These are phyloP conservation scores for Drosophila villosipedis DNA, from an alignment of 2,888 invertebrate genomes.

Conservation along the genomic window DNA sequence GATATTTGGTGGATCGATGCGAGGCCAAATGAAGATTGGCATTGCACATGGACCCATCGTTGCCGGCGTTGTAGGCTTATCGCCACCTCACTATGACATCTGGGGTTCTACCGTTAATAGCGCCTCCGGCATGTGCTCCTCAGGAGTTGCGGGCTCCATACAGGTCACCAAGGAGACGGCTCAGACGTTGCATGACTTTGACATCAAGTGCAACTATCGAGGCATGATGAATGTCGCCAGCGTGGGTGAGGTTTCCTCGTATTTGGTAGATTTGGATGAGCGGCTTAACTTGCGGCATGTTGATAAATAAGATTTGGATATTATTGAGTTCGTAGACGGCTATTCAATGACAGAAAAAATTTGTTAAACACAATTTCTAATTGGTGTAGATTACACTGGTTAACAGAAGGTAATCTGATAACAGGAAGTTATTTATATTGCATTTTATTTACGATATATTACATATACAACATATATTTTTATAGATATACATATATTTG, in stretches of 20 bases:
- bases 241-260: conserved; percentile 88
- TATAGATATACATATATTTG: conserved; percentile 45
- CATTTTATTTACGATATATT: conserved; percentile 32
- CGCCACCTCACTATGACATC: conserved; percentile 97
- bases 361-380: not conserved
- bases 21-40: conserved; percentile 85
- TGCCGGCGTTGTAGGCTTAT: conserved; percentile 96
- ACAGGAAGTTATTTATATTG: conserved; percentile 9
- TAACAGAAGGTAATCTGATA: not conserved
- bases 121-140: conserved; percentile 97
- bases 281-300: conserved; percentile 15
- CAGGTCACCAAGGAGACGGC: conserved; percentile 92
- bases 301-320: conserved; percentile 4
- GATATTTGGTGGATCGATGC: conserved; percentile 14
- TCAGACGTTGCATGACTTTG: conserved; percentile 88
- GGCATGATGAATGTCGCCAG: conserved; percentile 90
- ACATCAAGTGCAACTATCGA: conserved; percentile 89
- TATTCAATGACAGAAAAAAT: not conserved
- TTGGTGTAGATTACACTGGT: not conserved
- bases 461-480: conserved; percentile 47
- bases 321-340: not conserved
- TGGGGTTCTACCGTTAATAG: conserved; percentile 98
- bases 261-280: conserved; percentile 73
- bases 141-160: conserved; percentile 91
- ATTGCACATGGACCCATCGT: conserved; percentile 95